These are phyloP conservation scores for Steinernema scapterisci DNA, from an alignment of 2,888 invertebrate genomes.

Conservation along the genomic window DNA sequence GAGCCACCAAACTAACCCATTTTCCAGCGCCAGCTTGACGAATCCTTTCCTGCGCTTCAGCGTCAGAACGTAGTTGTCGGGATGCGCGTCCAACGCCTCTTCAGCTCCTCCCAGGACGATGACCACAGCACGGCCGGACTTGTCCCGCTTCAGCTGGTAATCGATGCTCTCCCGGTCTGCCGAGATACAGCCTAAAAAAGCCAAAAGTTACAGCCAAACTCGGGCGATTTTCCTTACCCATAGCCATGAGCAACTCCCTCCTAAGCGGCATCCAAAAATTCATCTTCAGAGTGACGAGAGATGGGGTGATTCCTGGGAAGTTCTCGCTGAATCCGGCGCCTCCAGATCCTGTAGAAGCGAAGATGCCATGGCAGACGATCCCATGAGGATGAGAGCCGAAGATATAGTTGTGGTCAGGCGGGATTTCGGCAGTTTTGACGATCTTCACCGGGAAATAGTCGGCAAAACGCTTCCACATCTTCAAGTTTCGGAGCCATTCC, in stretches of 20 bases:
- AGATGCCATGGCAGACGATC: slow-evolving; percentile 19
- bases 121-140: slow-evolving; percentile 36
- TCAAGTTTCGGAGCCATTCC: neutral
- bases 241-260: slow-evolving; percentile 66
- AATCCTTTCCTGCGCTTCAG: slow-evolving; percentile 56
- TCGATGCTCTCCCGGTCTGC: slow-evolving; percentile 35
- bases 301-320: slow-evolving; percentile 69
- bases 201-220: too few relatives aligned
- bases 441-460: slow-evolving; percentile 27
- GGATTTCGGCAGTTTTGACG: slow-evolving; percentile 29
- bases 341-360: slow-evolving; percentile 77
- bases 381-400: slow-evolving; percentile 32
- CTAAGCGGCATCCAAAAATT: slow-evolving; percentile 35
- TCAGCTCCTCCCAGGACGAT: slow-evolving; percentile 69
- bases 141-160: slow-evolving; percentile 29
- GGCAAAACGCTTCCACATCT: slow-evolving; percentile 7
- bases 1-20: slow-evolving; percentile 48
- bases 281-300: slow-evolving; percentile 66
- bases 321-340: slow-evolving; percentile 70
- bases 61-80: slow-evolving; percentile 50
- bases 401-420: slow-evolving; percentile 9
- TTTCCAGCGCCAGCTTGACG: slow-evolving; percentile 56
- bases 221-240: slow-evolving; percentile 69
- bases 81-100: slow-evolving; percentile 57
- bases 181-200: slow-evolving; percentile 13